Evolutionary conservation across 2,797 vertebrate genomes (phyloP).

Genomic region (Manis pentadactyla): DNA sequence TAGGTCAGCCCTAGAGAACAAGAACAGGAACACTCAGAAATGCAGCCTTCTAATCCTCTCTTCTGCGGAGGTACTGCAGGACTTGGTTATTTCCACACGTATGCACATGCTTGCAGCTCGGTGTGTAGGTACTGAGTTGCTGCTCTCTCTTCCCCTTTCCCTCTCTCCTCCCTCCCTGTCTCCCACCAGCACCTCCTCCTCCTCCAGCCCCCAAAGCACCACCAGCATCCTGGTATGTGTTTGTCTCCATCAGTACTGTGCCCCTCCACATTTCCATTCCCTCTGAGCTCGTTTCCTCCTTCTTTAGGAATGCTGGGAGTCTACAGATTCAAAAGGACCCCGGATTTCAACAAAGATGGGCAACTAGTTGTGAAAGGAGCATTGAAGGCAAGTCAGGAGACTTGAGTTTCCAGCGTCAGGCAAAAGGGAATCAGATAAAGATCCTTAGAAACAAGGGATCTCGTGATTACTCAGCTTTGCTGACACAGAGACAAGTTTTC

Average conservation of each 20-base stretch:
- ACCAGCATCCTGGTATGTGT: background rate
- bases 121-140: background rate
- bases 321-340: background rate
- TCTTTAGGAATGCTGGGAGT: slow-evolving; percentile 11
- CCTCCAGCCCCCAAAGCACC: background rate
- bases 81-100: background rate
- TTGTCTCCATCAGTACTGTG: background rate
- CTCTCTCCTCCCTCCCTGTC: background rate
- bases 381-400: slow-evolving; percentile 15
- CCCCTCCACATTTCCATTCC: background rate
- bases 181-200: background rate
- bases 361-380: background rate
- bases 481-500: slow-evolving; percentile 12
- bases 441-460: slow-evolving; percentile 29
- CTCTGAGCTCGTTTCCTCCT: background rate
- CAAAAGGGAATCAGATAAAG: slow-evolving; percentile 48
- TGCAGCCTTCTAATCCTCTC: background rate
- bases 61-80: background rate
- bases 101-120: background rate
- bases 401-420: slow-evolving; percentile 2
- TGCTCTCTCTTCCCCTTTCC: background rate
- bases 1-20: background rate
- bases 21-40: background rate
- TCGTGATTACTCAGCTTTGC: slow-evolving; percentile 16
- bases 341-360: slow-evolving; percentile 30